Conservation (phyloP, 2,888 invertebrate genomes). For the Nymphalis c-album region DNA sequence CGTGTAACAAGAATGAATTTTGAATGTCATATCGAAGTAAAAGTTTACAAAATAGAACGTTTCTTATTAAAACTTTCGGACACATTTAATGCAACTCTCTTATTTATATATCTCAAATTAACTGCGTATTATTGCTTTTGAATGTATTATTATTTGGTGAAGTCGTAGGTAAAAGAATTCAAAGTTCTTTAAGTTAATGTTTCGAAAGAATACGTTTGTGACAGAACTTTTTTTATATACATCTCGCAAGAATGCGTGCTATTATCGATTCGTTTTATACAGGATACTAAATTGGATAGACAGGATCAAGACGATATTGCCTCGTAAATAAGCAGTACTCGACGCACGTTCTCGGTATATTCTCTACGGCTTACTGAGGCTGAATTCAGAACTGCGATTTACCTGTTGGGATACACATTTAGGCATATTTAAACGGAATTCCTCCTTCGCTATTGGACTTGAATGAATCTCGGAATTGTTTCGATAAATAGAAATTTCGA, state of each 20-base stretch:
- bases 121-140: too few species aligned
- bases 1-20: too few species aligned
- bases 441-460: neutral
- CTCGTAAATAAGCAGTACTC: constrained; percentile 30
- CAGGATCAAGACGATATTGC: constrained; percentile 21
- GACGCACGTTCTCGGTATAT: constrained; percentile 26
- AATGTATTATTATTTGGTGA: too few species aligned
- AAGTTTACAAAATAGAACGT: too few species aligned
- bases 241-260: neutral
- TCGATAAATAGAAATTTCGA: neutral
- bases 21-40: too few species aligned
- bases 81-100: too few species aligned
- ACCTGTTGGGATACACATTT: constrained; percentile 11
- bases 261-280: constrained; percentile 5
- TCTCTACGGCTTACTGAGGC: constrained; percentile 18
- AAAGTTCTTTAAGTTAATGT: too few species aligned
- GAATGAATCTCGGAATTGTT: neutral
- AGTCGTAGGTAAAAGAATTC: too few species aligned
- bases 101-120: too few species aligned
- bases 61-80: too few species aligned
- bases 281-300: constrained; percentile 1
- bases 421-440: neutral
- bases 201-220: too few species aligned
- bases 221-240: too few species aligned
- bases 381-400: constrained; percentile 28